These are phyloP conservation scores for Anagyrus pseudococci DNA, from an alignment of 2,888 invertebrate genomes.

Conservation along the genomic window DNA sequence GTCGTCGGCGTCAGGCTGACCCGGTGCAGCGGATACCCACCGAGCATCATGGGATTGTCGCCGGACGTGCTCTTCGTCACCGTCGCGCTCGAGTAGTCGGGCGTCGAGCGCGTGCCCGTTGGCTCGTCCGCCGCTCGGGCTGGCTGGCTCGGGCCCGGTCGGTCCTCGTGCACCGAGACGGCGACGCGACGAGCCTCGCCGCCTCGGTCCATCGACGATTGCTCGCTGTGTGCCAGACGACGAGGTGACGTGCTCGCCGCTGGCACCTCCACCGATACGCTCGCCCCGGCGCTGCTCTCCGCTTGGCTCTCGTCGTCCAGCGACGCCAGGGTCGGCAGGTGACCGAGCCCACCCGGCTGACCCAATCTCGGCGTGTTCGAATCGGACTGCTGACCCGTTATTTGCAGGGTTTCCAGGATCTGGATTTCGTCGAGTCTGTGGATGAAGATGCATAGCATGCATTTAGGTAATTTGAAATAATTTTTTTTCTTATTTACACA, in stretches of 20 bases:
- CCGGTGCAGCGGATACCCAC: constrained; percentile 14
- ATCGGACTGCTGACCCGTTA: constrained; percentile 22
- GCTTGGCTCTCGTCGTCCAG: constrained; percentile 53
- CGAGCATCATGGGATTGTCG: constrained; percentile 59
- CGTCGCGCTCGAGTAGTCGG: constrained; percentile 42
- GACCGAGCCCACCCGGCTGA: not conserved
- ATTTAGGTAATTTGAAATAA: too few relatives aligned
- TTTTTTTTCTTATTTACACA: too few relatives aligned
- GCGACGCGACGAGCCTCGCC: constrained; percentile 45
- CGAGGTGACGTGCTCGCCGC: constrained; percentile 44
- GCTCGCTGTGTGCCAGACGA: constrained; percentile 38
- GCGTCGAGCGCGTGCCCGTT: constrained; percentile 23
- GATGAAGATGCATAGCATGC: too few relatives aligned
- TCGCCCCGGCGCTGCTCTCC: constrained; percentile 44
- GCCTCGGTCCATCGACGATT: constrained; percentile 38
- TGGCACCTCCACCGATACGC: constrained; percentile 19
- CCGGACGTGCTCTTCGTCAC: constrained; percentile 64
- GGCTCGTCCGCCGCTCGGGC: not conserved
- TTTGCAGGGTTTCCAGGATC: constrained; percentile 59
- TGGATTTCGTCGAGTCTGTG: constrained; percentile 71
- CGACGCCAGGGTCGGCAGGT: constrained; percentile 33
- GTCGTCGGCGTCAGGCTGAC: not conserved
- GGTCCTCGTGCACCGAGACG: constrained; percentile 55
- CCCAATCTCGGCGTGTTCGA: constrained; percentile 39
- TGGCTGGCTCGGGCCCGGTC: constrained; percentile 13